A percentile compares a stretch with the other conserved stretches of the same genome.
Conservation (phyloP, 2,797 vertebrate genomes). For the Cottoperca gobio region DNA sequence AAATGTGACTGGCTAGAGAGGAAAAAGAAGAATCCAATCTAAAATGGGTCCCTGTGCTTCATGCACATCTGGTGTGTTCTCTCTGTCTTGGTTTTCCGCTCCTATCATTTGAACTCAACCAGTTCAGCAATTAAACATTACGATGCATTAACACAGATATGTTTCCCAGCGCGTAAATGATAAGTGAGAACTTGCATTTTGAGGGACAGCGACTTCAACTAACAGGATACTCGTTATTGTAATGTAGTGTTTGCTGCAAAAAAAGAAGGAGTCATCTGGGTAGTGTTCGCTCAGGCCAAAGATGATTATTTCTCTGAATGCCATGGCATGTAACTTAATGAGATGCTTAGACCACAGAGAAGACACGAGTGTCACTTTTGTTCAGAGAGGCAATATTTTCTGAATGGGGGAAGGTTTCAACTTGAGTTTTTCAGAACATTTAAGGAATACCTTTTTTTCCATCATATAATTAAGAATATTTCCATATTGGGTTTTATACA, state of each 20-base stretch:
- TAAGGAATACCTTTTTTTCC: slow-evolving; percentile 9
- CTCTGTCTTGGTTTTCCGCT: background rate
- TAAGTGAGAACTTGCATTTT: slow-evolving; percentile 7
- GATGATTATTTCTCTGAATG: slow-evolving; percentile 50
- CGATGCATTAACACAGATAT: slow-evolving; percentile 35
- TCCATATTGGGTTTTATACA: background rate
- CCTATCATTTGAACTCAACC: slow-evolving; percentile 24
- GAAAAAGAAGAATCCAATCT: slow-evolving; percentile 62
- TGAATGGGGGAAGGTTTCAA: slow-evolving; percentile 42
- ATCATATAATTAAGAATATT: background rate
- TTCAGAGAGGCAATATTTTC: slow-evolving; percentile 70
- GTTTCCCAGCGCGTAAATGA: slow-evolving; percentile 13
- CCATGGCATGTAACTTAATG: slow-evolving; percentile 66
- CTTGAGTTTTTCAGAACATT: slow-evolving; percentile 49
- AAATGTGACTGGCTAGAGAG: slow-evolving; percentile 67
- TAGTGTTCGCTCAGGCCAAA: slow-evolving; percentile 33
- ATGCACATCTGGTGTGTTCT: slow-evolving; percentile 34
- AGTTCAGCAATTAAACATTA: slow-evolving; percentile 40
- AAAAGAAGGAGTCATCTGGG: slow-evolving; percentile 28
- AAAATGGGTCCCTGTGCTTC: slow-evolving; percentile 28
- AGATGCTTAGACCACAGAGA: slow-evolving; percentile 50
- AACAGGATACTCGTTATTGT: background rate
- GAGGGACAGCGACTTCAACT: slow-evolving; percentile 13
- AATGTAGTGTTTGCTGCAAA: slow-evolving; percentile 22
- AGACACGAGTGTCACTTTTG: slow-evolving; percentile 60